Conservation (phyloP, 2,888 invertebrate genomes). For the Microctonus aethiopoides region DNA sequence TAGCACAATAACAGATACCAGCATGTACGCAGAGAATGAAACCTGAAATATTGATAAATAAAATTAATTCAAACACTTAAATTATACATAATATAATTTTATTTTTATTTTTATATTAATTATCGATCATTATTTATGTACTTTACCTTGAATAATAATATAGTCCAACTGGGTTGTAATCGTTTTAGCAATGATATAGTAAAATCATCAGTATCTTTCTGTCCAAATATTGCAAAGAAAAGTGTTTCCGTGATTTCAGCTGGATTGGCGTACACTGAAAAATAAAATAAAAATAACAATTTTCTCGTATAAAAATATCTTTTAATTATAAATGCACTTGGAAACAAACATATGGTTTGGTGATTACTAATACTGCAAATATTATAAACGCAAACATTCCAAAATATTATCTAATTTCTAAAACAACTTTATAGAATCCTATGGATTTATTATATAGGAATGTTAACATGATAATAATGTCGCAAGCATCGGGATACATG, state of each 20-base stretch:
- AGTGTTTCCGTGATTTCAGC: constrained; percentile 95
- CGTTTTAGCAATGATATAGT: constrained; percentile 55
- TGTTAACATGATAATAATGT: neutral
- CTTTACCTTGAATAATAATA: constrained; percentile 82
- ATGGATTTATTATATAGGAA: constrained; percentile 6
- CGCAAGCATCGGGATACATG: constrained; percentile 38
- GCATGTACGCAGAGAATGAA: constrained; percentile 94
- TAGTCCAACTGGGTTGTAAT: constrained; percentile 84
- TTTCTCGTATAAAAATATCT: neutral
- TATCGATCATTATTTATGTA: neutral
- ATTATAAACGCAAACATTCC: neutral
- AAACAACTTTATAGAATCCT: constrained; percentile 2
- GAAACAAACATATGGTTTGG: neutral
- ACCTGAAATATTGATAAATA: constrained; percentile 60
- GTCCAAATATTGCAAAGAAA: constrained; percentile 98
- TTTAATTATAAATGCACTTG: too few species aligned
- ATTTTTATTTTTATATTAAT: neutral
- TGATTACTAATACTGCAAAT: constrained; percentile 4
- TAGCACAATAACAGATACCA: constrained; percentile 98
- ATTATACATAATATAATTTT: neutral
- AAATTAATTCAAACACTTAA: neutral
- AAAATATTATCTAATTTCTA: neutral
- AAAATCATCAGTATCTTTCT: constrained; percentile 82
- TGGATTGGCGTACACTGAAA: constrained; percentile 90
- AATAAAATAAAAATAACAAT: constrained; percentile 7